phyloP scores from a whole-genome alignment of 2,888 invertebrate species.

The Scelioninae gen. 1 region DNA sequence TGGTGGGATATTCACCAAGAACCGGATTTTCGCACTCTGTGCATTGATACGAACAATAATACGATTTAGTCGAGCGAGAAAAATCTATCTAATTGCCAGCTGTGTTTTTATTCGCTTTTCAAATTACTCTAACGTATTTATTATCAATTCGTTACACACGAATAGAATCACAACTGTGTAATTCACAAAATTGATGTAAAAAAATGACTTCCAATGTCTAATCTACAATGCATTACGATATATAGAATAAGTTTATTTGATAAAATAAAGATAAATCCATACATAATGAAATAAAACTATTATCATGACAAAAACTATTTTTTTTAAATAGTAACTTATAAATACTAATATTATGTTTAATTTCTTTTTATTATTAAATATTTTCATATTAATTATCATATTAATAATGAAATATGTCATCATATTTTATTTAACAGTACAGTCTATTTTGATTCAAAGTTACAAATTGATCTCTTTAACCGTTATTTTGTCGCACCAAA shows the following conservation, averaged over 20 bases:
- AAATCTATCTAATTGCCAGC: constrained; percentile 58
- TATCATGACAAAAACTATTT: too few relatives aligned
- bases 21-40: constrained; percentile 64
- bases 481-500: not conserved
- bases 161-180: constrained; percentile 13
- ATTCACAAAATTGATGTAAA: constrained; percentile 3
- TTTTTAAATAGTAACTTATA: too few relatives aligned
- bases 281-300: not conserved
- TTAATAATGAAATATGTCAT: too few relatives aligned
- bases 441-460: constrained; percentile 5
- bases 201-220: constrained; percentile 39
- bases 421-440: too few relatives aligned
- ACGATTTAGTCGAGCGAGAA: constrained; percentile 38
- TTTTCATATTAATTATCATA: too few relatives aligned
- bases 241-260: not conserved
- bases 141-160: constrained; percentile 21
- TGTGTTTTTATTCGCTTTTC: constrained; percentile 56
- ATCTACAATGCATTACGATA: constrained; percentile 2
- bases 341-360: too few relatives aligned
- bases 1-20: constrained; percentile 75
- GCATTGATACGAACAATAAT: constrained; percentile 69
- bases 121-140: constrained; percentile 56
- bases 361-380: too few relatives aligned
- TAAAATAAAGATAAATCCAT: not conserved
- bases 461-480: constrained; percentile 6